phyloP scores from a whole-genome alignment of 2,113 vertebrate species.

The Oryzias melastigma region DNA sequence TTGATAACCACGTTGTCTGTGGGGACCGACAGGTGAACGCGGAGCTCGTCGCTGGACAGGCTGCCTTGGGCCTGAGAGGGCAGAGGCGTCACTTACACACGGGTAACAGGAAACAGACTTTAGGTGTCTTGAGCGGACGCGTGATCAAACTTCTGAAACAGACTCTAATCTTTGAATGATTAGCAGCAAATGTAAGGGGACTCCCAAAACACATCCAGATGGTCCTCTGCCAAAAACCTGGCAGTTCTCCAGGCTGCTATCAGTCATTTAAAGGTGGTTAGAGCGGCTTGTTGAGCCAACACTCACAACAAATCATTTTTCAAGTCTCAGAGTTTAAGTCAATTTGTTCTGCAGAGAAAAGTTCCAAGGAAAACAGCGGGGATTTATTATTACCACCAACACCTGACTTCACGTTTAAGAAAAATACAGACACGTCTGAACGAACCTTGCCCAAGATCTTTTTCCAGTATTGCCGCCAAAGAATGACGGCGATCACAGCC shows the following conservation, averaged over 20 bases:
- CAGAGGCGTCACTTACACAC: constrained; percentile 1
- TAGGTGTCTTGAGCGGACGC: constrained; percentile 28
- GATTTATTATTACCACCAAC: no score
- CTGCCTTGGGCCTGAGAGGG: constrained; percentile 82
- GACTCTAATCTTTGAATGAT: constrained; percentile 29
- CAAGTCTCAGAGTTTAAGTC: background rate
- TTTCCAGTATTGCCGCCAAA: constrained; percentile 94
- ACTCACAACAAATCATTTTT: constrained; percentile 12
- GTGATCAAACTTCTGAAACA: constrained; percentile 14
- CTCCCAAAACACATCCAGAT: constrained; percentile 32
- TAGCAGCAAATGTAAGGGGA: constrained; percentile 22
- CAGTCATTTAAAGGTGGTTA: constrained; percentile 15
- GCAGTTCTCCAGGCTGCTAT: constrained; percentile 17
- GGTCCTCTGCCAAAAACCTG: constrained; percentile 29
- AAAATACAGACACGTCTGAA: no score
- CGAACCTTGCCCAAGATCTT: constrained; percentile 88
- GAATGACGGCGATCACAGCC: constrained; percentile 88
- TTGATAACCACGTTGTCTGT: constrained; percentile 92
- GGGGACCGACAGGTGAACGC: constrained; percentile 87
- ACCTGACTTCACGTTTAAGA: no score
- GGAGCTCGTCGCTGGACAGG: constrained; percentile 86
- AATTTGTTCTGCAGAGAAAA: no score
- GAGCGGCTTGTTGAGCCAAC: constrained; percentile 2
- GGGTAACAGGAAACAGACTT: constrained; percentile 8
- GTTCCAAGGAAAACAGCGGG: no score